Base-by-base conservation (phyloP, 2,888 invertebrate genomes). In the Zaprionus obscuricornis region DNA sequence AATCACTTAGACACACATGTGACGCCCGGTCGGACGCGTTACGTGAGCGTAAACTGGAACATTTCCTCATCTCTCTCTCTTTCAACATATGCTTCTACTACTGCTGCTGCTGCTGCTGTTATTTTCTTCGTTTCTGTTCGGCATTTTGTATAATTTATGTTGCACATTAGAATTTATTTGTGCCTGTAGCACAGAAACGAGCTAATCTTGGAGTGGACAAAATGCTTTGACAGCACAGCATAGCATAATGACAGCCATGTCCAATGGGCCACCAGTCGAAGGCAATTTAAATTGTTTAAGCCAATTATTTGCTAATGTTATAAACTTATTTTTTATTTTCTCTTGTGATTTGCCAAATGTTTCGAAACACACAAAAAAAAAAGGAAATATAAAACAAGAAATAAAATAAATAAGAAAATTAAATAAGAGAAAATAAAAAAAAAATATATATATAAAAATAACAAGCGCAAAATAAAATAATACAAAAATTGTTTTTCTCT, bases 1-100 rank as follows among this genome's bases (percentile, higher is more conserved):
- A 81, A 81, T 85, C 81, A 81, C 85, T 81, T 81, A 85, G 83
- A 78, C 79, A 75, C 81, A 81, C 81, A 81, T 81, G 81, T 81
- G 81, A 68, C 79, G 70, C 58, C 37, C 27, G 26, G 20, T n/a
- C 27, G 43, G 24, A 47, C 22, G 66, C 54, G 51, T 60, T 81
- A 77, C 78, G 81, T 81, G 84, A 69, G 78, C 72, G 40, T 37
- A 51, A 64, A 66, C 60, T 59, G 66, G 46, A 58, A 46, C 65
- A 5, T 14, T 16, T 40, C 36, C 57, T 14, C 7, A 22, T 8
- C 24, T 6, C 1, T n/a, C 4, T 18, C 22, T 20, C n/a, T 11
- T 34, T 13, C 16, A 8, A 31, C n/a, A n/a, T n/a, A n/a, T n/a
- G n/a, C 20, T 3, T 5, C 11, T 24, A 16, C n/a, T 8, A 22